Percentiles rank a stretch among this genome's conserved stretches.
Conservation (phyloP, 1,140 invertebrate species). For the Theocolax elegans region DNA sequence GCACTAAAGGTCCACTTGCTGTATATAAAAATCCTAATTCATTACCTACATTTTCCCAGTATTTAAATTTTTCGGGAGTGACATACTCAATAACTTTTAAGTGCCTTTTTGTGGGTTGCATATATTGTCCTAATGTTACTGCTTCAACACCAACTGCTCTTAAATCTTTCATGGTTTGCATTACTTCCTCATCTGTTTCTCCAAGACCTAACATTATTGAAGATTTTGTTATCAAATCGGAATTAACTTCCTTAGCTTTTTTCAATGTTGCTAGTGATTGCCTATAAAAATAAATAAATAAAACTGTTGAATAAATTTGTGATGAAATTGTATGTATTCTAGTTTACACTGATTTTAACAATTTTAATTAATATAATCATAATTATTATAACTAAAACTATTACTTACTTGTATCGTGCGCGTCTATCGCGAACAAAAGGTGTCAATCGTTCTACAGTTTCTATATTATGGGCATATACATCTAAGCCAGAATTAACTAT, state of each 20-base stretch:
- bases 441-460: conserved; percentile 90
- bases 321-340: background rate
- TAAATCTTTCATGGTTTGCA: conserved; percentile 88
- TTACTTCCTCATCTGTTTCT: conserved; percentile 91
- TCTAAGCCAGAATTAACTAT: conserved; percentile 89
- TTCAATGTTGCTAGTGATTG: conserved; percentile 88
- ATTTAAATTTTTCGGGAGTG: conserved; percentile 92
- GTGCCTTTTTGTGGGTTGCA: conserved; percentile 98
- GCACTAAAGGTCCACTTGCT: conserved; percentile 95
- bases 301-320: no score
- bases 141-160: conserved; percentile 87
- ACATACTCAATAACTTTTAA: conserved; percentile 97
- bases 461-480: conserved; percentile 97
- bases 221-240: conserved; percentile 93
- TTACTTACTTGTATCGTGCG: conserved; percentile 74
- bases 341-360: background rate
- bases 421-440: conserved; percentile 93
- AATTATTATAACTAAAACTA: background rate
- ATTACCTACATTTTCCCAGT: conserved; percentile 89
- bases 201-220: conserved; percentile 99
- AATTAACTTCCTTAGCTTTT: conserved; percentile 83
- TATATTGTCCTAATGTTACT: conserved; percentile 97
- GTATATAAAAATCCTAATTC: conserved; percentile 95
- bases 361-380: background rate
- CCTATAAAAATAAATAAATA: conserved; percentile 55